Base-by-base conservation (phyloP, 1,140 invertebrate species). In the Drosophila pandora region DNA sequence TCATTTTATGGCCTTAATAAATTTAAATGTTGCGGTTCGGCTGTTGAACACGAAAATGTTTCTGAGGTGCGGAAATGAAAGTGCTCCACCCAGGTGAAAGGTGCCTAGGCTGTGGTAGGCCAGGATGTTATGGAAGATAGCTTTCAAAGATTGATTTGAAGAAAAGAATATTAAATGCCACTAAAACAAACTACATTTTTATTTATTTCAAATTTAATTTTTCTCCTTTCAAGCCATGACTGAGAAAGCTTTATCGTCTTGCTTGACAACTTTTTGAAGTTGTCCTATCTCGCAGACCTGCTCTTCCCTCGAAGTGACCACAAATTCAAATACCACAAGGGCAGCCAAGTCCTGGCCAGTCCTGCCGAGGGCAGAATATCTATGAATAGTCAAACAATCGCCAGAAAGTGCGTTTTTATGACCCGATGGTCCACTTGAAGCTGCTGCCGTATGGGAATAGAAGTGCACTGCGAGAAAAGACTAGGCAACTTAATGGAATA, bases 1-100 rank as follows among this genome's bases (percentile, higher is more conserved):
- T 85, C 59, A 87, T 87, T 85, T 85, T 81, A 85, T 78, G 73
- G 52, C 69, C 59, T 67, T 68, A 85, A 85, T 85, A 85, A 85
- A 85, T 85, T 87, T 85, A 81, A 85, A 87, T 87, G 82, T 80
- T 76, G 74, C 63, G 64, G 34, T 12, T 2, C 47, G 7, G 17
- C 48, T 43, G 30, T 37, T 53, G 49, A 41, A 34, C 61, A 64
- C 53, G 43, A 23, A 21, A 71, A 70, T 49, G 65, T 59, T 17
- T 60, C 17, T 21, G 9, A 47, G 43, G 43, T 22, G 43, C 41
- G 41, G 41, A 43, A 43, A 21, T 9, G 41, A 43, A 43, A 43
- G 41, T 43, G 41, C 41, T 43, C 13, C 6, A 25, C 37, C 25
- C 53, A 70, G 53, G 53, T 57, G 53, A 75, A 55, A 63, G 30